A percentile compares a stretch with the other conserved stretches of the same genome.
phyloP scores from a whole-genome alignment of 1,140 invertebrate species.

The Habropoda laboriosa region DNA sequence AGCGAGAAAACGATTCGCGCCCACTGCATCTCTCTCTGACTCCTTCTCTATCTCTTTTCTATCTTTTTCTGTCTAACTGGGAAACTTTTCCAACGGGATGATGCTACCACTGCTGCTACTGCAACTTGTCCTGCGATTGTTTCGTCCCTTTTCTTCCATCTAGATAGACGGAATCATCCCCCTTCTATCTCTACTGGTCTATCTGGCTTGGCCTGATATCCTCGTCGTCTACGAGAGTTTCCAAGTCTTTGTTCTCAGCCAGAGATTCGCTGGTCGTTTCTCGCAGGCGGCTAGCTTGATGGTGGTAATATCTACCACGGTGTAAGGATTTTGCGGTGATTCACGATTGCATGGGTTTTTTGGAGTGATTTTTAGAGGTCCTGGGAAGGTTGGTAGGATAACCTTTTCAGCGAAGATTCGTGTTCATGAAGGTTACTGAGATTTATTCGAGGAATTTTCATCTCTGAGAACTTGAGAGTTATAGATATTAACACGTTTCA shows the following conservation, averaged over 20 bases:
- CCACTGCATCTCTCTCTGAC: background rate
- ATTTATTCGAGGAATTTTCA: too few relatives aligned
- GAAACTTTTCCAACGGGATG: slow-evolving; percentile 43
- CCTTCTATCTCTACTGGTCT: too few relatives aligned
- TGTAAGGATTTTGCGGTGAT: too few relatives aligned
- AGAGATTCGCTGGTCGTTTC: background rate
- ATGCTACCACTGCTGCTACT: too few relatives aligned
- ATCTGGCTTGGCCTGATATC: too few relatives aligned
- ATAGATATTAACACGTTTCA: too few relatives aligned
- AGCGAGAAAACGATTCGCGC: slow-evolving; percentile 69
- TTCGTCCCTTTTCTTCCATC: slow-evolving; percentile 8
- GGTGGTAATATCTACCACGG: background rate
- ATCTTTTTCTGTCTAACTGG: slow-evolving; percentile 21
- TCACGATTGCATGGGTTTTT: background rate
- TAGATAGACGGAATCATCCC: too few relatives aligned
- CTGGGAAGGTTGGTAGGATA: too few relatives aligned
- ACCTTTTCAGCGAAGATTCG: too few relatives aligned
- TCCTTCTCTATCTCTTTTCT: background rate
- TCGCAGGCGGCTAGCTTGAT: background rate
- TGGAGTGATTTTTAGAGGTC: too few relatives aligned
- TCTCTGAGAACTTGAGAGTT: too few relatives aligned
- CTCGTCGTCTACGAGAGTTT: background rate
- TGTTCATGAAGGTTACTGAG: too few relatives aligned
- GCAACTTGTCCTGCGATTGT: slow-evolving; percentile 47
- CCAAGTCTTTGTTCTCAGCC: slow-evolving; percentile 4